Conservation (phyloP, 2,888 invertebrate genomes). For the Coleophora deauratella region DNA sequence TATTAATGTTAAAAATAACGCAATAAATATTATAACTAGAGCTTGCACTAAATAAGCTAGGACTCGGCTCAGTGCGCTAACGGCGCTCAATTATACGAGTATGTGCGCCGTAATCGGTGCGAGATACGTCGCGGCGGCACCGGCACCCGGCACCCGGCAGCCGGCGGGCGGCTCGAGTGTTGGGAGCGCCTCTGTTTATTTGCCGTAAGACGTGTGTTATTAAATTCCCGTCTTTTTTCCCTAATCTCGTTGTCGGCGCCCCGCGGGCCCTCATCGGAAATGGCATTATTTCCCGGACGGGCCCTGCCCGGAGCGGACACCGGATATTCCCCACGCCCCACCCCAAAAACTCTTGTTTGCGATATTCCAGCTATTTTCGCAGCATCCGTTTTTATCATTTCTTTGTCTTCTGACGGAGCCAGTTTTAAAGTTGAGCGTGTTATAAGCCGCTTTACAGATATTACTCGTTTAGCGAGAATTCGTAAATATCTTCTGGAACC, state of each 20-base stretch:
- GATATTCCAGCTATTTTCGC: constrained; percentile 40
- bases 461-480: neutral
- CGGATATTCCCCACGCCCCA: constrained; percentile 40
- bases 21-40: too few relatives aligned
- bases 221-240: constrained; percentile 59
- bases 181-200: constrained; percentile 26
- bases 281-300: constrained; percentile 56
- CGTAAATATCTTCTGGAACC: neutral
- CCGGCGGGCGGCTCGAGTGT: neutral
- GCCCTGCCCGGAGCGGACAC: constrained; percentile 44
- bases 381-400: constrained; percentile 34
- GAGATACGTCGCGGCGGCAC: constrained; percentile 2
- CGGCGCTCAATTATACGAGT: constrained; percentile 7
- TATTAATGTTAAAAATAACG: too few relatives aligned
- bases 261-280: constrained; percentile 64
- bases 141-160: constrained; percentile 4
- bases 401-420: constrained; percentile 16
- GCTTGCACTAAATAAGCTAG: too few relatives aligned
- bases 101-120: too few relatives aligned
- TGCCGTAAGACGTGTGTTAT: constrained; percentile 50
- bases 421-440: neutral
- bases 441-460: neutral
- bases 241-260: constrained; percentile 56
- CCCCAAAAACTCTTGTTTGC: constrained; percentile 37
- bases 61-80: too few relatives aligned